Conservation (phyloP, 2,797 vertebrate genomes). For the Pempheris klunzingeri region DNA sequence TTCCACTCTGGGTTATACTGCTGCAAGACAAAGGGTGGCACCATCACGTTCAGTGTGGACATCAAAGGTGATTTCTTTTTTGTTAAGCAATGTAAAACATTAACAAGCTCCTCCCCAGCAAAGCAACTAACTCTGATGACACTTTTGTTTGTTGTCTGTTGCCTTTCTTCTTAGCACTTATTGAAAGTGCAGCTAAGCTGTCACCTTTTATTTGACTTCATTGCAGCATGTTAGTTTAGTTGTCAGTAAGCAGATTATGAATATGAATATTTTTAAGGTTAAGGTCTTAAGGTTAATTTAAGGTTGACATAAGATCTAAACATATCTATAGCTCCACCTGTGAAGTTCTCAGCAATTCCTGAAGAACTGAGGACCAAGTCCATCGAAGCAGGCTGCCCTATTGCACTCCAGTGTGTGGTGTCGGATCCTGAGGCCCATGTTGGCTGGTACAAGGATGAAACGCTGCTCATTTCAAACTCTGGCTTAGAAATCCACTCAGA, state of each 20-base stretch:
- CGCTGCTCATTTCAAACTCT: slow-evolving; percentile 76
- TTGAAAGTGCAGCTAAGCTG: slow-evolving; percentile 40
- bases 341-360: slow-evolving; percentile 85
- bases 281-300: slow-evolving; percentile 57
- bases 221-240: slow-evolving; percentile 62
- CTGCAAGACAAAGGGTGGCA: slow-evolving; percentile 92
- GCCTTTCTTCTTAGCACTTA: slow-evolving; percentile 48
- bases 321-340: slow-evolving; percentile 86
- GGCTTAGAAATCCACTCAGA: slow-evolving; percentile 82
- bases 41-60: slow-evolving; percentile 89
- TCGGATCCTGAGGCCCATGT: slow-evolving; percentile 83
- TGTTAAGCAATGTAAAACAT: slow-evolving; percentile 51
- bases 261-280: slow-evolving; percentile 53
- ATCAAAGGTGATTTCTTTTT: slow-evolving; percentile 89
- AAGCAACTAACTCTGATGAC: slow-evolving; percentile 68
- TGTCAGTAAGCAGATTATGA: slow-evolving; percentile 34
- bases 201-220: slow-evolving; percentile 40
- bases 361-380: slow-evolving; percentile 82
- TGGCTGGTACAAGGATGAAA: slow-evolving; percentile 86
- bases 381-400: slow-evolving; percentile 79
- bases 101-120: slow-evolving; percentile 61
- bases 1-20: slow-evolving; percentile 90
- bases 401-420: slow-evolving; percentile 85
- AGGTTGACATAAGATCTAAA: slow-evolving; percentile 78
- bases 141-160: slow-evolving; percentile 52